A percentile compares a stretch with the other conserved stretches of the same genome.
Conservation (phyloP, 2,888 invertebrate species). For the Pyrocoelia pectoralis region DNA sequence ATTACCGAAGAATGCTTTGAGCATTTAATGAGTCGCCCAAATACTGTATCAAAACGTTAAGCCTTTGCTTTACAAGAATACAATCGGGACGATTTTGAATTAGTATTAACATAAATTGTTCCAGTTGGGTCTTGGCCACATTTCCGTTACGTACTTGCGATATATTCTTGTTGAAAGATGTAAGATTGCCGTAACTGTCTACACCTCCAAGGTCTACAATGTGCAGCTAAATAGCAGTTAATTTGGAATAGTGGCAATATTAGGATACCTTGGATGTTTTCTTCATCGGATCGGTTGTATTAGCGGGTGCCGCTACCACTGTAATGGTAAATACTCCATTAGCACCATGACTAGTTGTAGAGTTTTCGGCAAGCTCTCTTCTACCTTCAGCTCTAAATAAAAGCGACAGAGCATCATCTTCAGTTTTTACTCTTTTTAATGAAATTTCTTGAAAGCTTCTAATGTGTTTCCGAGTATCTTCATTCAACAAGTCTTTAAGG, state of each 20-base stretch:
- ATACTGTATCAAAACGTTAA: slow-evolving; percentile 56
- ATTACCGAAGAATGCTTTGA: slow-evolving; percentile 55
- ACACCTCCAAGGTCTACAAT: slow-evolving; percentile 60
- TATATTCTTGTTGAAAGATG: slow-evolving; percentile 50
- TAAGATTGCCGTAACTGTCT: slow-evolving; percentile 52
- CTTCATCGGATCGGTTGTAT: slow-evolving; percentile 45
- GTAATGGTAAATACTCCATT: slow-evolving; percentile 57
- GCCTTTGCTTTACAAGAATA: slow-evolving; percentile 47
- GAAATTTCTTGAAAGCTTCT: slow-evolving; percentile 46
- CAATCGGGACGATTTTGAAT: slow-evolving; percentile 42
- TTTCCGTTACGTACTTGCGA: slow-evolving; percentile 56
- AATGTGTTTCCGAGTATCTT: slow-evolving; percentile 41
- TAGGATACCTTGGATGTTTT: slow-evolving; percentile 47
- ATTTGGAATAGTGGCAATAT: slow-evolving; percentile 14
- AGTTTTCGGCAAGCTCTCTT: slow-evolving; percentile 48
- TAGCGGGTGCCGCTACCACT: slow-evolving; percentile 46
- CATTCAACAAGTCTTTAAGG: slow-evolving; percentile 54
- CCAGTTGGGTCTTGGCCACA: slow-evolving; percentile 56
- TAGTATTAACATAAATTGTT: slow-evolving; percentile 53
- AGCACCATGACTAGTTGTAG: slow-evolving; percentile 53
- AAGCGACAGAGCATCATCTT: slow-evolving; percentile 50
- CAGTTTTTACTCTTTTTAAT: slow-evolving; percentile 45
- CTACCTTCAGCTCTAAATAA: slow-evolving; percentile 57
- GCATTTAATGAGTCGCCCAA: slow-evolving; percentile 53
- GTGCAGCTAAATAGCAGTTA: slow-evolving; percentile 54